Conservation (phyloP, 2,888 invertebrate genomes). For the Apotomis betuletana region DNA sequence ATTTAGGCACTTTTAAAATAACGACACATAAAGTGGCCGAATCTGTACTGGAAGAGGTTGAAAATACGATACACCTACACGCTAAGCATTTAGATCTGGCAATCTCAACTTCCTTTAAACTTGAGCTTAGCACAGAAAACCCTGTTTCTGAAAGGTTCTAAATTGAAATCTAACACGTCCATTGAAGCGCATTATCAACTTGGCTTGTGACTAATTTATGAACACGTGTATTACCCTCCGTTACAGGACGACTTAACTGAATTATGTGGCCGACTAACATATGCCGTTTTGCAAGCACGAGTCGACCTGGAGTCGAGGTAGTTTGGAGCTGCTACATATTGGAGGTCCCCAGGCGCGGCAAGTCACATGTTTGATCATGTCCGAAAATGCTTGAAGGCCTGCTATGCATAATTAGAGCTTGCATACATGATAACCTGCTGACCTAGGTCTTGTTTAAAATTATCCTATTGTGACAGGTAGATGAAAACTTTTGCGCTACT, state of each 20-base stretch:
- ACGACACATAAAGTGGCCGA: too few relatives aligned
- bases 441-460: constrained; percentile 5
- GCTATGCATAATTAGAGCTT: constrained; percentile 12
- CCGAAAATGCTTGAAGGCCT: constrained; percentile 24
- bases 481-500: too few relatives aligned
- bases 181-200: constrained; percentile 4
- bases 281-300: background rate
- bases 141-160: background rate
- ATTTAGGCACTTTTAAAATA: too few relatives aligned
- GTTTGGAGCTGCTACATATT: constrained; percentile 18
- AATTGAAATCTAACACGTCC: background rate
- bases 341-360: constrained; percentile 12
- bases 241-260: background rate
- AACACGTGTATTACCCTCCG: background rate
- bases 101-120: background rate
- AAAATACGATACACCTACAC: too few relatives aligned
- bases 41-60: too few relatives aligned
- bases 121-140: background rate
- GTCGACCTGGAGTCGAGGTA: background rate
- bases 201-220: background rate
- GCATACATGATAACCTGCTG: constrained; percentile 15
- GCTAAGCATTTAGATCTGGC: too few relatives aligned
- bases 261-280: background rate
- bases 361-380: constrained; percentile 22
- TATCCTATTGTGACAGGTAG: background rate